Conservation (phyloP, 2,113 vertebrate genomes). For the Cyprinodon tularosa region DNA sequence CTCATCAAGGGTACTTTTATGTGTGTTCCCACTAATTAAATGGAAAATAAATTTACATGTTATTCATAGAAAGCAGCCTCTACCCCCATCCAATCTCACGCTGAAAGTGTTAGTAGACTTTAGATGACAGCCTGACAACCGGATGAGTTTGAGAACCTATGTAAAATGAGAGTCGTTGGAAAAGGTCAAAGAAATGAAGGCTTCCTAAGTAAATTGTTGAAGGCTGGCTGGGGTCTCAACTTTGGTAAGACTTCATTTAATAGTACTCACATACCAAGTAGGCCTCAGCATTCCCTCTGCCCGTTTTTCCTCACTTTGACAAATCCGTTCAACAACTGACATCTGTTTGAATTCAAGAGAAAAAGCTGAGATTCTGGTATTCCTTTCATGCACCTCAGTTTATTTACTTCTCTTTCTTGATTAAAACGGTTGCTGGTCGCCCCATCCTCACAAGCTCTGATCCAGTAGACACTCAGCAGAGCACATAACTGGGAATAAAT, state of each 20-base stretch:
- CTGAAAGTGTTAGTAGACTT: neutral
- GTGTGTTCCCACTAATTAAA: neutral
- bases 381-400: conserved; percentile 52
- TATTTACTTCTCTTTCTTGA: conserved; percentile 38
- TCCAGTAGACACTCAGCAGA: conserved; percentile 52
- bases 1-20: neutral
- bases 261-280: neutral
- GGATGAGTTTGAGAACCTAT: neutral
- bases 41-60: neutral
- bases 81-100: neutral
- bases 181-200: conserved; percentile 3
- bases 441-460: conserved; percentile 31
- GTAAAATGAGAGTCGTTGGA: neutral
- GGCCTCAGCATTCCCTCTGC: conserved; percentile 27
- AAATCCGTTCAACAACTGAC: conserved; percentile 67
- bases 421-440: conserved; percentile 44
- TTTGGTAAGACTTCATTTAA: neutral
- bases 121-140: neutral
- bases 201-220: neutral
- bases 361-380: conserved; percentile 59
- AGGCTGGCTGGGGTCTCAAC: neutral
- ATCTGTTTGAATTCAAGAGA: conserved; percentile 61
- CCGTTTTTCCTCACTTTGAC: conserved; percentile 39
- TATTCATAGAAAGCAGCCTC: neutral
- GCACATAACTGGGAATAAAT: conserved; percentile 46